Evolutionary conservation across 1,140 invertebrate genomes (phyloP).

Genomic region (Aculops lycopersici): DNA sequence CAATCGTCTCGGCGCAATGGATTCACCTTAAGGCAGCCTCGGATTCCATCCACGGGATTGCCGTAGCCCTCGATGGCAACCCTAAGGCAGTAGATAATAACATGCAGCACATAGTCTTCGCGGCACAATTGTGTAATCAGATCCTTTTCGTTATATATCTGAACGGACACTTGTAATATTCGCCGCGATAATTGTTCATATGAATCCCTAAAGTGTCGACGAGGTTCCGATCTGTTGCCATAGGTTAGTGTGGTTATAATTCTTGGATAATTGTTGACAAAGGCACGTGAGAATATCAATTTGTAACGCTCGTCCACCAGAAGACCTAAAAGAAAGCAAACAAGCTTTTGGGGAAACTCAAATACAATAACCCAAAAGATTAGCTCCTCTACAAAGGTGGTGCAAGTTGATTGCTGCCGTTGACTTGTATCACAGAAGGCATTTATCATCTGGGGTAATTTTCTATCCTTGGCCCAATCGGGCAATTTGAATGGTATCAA

Average conservation of each 20-base stretch:
- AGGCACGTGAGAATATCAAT: slow-evolving; percentile 60
- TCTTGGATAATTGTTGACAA: slow-evolving; percentile 74
- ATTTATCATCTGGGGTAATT: slow-evolving; percentile 27
- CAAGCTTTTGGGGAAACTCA: slow-evolving; percentile 83
- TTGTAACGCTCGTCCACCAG: slow-evolving; percentile 78
- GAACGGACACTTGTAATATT: slow-evolving; percentile 83
- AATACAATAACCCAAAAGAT: slow-evolving; percentile 92
- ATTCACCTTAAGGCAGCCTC: neutral
- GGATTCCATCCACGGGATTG: neutral
- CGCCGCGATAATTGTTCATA: slow-evolving; percentile 50
- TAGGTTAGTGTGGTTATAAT: slow-evolving; percentile 25
- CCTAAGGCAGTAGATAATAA: slow-evolving; percentile 68
- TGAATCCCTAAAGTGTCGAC: neutral
- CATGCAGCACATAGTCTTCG: slow-evolving; percentile 52
- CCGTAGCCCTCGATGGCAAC: slow-evolving; percentile 36
- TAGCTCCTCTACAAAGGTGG: slow-evolving; percentile 65
- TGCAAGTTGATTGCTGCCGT: slow-evolving; percentile 35
- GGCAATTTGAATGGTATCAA: neutral
- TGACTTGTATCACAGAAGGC: slow-evolving; percentile 34
- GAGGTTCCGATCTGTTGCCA: neutral
- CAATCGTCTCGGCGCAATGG: slow-evolving; percentile 1
- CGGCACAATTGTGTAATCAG: slow-evolving; percentile 61
- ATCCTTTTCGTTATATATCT: slow-evolving; percentile 68
- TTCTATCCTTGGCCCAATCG: neutral
- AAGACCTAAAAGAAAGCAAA: slow-evolving; percentile 79